These are phyloP conservation scores for Ctenochaetus hawaiiensis DNA, from an alignment of 2,797 vertebrate genomes.

Conservation along the genomic window DNA sequence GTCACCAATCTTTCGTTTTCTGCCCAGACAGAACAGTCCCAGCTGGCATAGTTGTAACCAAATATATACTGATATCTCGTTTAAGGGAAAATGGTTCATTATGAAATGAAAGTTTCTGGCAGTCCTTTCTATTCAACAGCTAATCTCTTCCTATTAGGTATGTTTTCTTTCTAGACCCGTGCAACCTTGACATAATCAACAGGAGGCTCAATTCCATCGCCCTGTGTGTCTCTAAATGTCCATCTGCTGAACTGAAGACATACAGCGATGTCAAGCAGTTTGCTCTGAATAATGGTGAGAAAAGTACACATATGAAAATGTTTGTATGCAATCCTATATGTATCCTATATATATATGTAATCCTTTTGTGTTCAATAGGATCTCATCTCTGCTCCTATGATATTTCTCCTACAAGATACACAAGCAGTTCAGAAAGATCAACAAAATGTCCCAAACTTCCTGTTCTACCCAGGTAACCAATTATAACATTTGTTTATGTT, in stretches of 20 bases:
- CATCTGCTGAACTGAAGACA: slow-evolving; percentile 85
- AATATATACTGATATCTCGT: slow-evolving; percentile 13
- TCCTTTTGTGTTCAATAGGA: slow-evolving; percentile 76
- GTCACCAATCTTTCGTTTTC: slow-evolving; percentile 65
- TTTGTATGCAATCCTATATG: too few species aligned
- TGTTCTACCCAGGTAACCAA: slow-evolving; percentile 90
- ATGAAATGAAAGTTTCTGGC: not conserved
- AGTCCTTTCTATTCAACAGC: not conserved
- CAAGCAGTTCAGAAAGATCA: slow-evolving; percentile 73
- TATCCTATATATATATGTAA: too few species aligned
- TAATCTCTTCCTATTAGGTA: slow-evolving; percentile 82
- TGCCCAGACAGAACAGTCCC: slow-evolving; percentile 35
- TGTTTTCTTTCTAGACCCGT: slow-evolving; percentile 97
- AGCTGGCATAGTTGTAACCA: slow-evolving; percentile 14
- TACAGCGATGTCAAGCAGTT: slow-evolving; percentile 90
- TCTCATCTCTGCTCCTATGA: slow-evolving; percentile 93
- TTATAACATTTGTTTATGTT: not conserved
- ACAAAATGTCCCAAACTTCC: slow-evolving; percentile 94
- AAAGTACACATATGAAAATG: not conserved
- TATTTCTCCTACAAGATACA: slow-evolving; percentile 87
- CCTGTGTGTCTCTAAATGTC: slow-evolving; percentile 94
- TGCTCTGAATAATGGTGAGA: slow-evolving; percentile 91
- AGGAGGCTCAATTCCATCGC: slow-evolving; percentile 93
- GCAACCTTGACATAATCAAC: slow-evolving; percentile 92
- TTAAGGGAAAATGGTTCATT: not conserved